Evolutionary conservation across 2,113 vertebrate genomes (phyloP).

Genomic region (Girardinichthys multiradiatus): DNA sequence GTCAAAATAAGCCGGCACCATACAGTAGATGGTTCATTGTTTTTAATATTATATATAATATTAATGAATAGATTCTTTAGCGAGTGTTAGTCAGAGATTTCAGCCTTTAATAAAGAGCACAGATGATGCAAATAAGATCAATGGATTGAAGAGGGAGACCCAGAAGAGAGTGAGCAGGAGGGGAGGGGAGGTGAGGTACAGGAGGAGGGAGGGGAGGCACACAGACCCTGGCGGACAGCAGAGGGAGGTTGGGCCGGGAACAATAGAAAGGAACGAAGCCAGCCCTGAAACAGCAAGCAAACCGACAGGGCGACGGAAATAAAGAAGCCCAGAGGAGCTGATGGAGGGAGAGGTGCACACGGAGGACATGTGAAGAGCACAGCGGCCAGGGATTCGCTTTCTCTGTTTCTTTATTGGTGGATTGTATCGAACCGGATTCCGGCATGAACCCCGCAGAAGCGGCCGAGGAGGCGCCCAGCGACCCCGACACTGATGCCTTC

Average conservation of each 20-base stretch:
- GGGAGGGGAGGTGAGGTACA: not conserved
- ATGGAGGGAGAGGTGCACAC: conserved; percentile 38
- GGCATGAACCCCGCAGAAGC: conserved; percentile 74
- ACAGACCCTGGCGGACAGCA: conserved; percentile 69
- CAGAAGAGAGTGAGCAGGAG: not conserved
- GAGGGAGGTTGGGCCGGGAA: conserved; percentile 73
- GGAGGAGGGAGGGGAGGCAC: conserved; percentile 45
- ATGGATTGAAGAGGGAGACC: conserved; percentile 24
- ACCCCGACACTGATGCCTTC: conserved; percentile 76
- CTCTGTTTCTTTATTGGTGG: conserved; percentile 53
- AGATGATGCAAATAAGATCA: conserved; percentile 41
- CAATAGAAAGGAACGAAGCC: conserved; percentile 73
- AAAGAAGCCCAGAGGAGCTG: conserved; percentile 9
- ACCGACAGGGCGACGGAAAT: conserved; percentile 20
- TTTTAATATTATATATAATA: no score
- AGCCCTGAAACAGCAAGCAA: conserved; percentile 49
- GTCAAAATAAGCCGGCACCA: no score
- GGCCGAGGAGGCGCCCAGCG: conserved; percentile 75
- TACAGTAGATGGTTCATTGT: no score
- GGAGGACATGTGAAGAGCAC: conserved; percentile 58
- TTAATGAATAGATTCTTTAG: not conserved
- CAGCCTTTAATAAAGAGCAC: not conserved
- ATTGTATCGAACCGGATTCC: conserved; percentile 58
- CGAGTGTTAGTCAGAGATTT: not conserved
- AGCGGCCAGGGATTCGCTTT: not conserved